A percentile compares a stretch with the other conserved stretches of the same genome.
Evolutionary conservation across 2,888 invertebrate genomes (phyloP).

Genomic region (Glaucopsyche alexis): DNA sequence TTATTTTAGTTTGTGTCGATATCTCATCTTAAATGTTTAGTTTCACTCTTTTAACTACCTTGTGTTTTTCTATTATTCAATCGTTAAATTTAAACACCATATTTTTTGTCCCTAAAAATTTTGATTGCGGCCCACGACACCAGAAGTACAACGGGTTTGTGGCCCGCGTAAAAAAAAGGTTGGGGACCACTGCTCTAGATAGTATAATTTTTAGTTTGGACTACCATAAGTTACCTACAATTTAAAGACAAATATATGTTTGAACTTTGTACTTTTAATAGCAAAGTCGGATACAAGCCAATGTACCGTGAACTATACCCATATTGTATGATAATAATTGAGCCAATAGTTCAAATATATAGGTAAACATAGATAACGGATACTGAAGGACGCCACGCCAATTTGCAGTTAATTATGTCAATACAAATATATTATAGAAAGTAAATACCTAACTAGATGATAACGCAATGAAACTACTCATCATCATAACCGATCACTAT

Average conservation of each 20-base stretch:
- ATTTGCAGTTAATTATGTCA: slow-evolving; percentile 6
- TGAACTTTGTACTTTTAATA: neutral
- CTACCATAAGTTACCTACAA: too few relatives aligned
- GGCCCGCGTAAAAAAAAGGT: too few relatives aligned
- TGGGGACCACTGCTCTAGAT: too few relatives aligned
- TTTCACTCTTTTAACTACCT: too few relatives aligned
- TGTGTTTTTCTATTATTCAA: too few relatives aligned
- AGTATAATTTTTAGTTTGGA: neutral
- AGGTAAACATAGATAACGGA: neutral
- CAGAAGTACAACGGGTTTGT: too few relatives aligned
- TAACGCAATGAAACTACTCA: neutral
- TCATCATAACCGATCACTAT: neutral
- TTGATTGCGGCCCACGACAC: too few relatives aligned
- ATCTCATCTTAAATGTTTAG: too few relatives aligned
- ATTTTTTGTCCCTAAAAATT: too few relatives aligned
- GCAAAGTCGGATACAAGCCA: neutral
- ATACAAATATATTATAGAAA: neutral
- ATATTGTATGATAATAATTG: neutral
- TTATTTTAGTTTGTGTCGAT: too few relatives aligned
- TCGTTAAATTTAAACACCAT: too few relatives aligned
- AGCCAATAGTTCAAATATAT: neutral
- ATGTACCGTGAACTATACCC: neutral
- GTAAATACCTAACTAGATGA: neutral
- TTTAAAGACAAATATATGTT: too few relatives aligned
- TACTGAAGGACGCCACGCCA: neutral